A percentile compares a stretch with the other conserved stretches of the same genome.
Evolutionary conservation across 2,888 invertebrate species (phyloP).

Genomic region (Scelioninae gen. 1): DNA sequence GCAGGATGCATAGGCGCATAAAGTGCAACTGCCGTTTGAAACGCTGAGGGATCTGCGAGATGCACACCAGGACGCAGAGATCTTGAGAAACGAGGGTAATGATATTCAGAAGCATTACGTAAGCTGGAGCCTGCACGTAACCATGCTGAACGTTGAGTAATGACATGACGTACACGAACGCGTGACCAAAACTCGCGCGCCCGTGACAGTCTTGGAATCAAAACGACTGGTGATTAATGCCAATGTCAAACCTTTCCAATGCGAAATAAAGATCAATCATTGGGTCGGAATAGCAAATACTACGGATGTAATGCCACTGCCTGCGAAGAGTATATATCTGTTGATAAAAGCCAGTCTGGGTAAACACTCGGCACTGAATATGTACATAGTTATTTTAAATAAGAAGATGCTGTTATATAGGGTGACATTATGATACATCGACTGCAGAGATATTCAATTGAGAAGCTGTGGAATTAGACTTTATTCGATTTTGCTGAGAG

Average conservation of each 20-base stretch:
- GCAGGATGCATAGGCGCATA: constrained; percentile 69
- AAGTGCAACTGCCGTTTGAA: constrained; percentile 73
- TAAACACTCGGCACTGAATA: constrained; percentile 13
- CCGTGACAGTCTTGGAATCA: constrained; percentile 48
- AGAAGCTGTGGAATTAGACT: constrained; percentile 18
- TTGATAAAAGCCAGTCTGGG: constrained; percentile 7
- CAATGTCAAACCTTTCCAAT: constrained; percentile 13
- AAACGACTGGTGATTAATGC: constrained; percentile 54
- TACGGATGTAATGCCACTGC: constrained; percentile 11
- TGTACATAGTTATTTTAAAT: constrained; percentile 23
- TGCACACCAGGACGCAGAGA: constrained; percentile 57
- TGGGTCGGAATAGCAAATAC: constrained; percentile 27
- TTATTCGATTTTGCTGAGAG: constrained; percentile 25
- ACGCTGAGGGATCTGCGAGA: constrained; percentile 61
- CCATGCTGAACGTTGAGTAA: constrained; percentile 68
- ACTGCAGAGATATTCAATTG: constrained; percentile 12
- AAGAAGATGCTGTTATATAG: constrained; percentile 37
- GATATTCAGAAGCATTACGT: constrained; percentile 74
- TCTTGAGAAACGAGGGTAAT: constrained; percentile 75
- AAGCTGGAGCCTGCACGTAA: constrained; percentile 69
- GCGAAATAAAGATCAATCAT: constrained; percentile 62
- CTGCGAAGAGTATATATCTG: not conserved
- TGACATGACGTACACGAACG: constrained; percentile 64
- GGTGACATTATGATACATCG: constrained; percentile 28
- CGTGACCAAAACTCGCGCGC: constrained; percentile 57